Conservation (phyloP, 2,113 vertebrate genomes). For the Saccopteryx leptura region DNA sequence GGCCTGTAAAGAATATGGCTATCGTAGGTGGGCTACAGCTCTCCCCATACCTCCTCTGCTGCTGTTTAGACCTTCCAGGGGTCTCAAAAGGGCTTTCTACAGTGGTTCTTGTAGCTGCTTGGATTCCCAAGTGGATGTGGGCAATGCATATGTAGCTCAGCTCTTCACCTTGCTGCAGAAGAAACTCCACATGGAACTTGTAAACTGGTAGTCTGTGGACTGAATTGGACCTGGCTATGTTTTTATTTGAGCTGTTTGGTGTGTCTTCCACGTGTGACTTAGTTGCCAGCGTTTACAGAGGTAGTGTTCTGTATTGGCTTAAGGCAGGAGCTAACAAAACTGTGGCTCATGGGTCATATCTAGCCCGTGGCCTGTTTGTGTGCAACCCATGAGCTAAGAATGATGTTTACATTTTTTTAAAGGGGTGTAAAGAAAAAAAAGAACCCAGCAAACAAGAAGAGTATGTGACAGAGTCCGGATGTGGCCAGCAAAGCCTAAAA, state of each 20-base stretch:
- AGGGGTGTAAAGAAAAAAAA: neutral
- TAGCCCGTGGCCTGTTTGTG: neutral
- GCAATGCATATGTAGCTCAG: rapidly evolving
- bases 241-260: neutral
- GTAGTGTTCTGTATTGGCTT: neutral
- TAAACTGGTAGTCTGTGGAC: neutral
- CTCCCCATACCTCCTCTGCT: neutral
- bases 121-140: too few relatives aligned
- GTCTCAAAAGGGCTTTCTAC: neutral
- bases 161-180: neutral
- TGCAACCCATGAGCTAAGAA: neutral
- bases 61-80: neutral
- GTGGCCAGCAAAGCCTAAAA: neutral
- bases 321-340: neutral
- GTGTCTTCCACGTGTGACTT: neutral
- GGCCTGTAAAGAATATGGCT: rapidly evolving
- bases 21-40: neutral
- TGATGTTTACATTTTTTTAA: conserved; percentile 33
- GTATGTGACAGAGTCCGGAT: neutral
- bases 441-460: neutral
- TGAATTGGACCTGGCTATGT: rapidly evolving
- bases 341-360: neutral
- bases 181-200: neutral
- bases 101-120: neutral
- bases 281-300: neutral